Conservation (phyloP, 2,888 invertebrate species). For the Leptopilina drosophilae region DNA sequence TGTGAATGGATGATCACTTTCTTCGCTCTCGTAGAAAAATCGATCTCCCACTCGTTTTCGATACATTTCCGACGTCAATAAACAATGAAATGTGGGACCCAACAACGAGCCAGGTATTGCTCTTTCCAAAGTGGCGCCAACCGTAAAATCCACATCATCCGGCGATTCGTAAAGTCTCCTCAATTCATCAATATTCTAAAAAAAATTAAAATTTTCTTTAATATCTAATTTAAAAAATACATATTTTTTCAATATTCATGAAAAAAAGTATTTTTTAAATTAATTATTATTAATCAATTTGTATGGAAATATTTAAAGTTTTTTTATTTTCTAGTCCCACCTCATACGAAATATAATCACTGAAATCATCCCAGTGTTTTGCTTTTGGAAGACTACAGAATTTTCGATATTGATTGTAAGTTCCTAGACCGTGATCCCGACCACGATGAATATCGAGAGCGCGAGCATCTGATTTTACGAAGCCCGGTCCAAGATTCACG, state of each 20-base stretch:
- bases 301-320: no score
- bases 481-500: constrained; percentile 63
- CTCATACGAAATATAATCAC: constrained; percentile 64
- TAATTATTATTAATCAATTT: no score
- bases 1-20: constrained; percentile 68
- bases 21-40: constrained; percentile 77
- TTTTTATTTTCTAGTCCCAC: constrained; percentile 59
- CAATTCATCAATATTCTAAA: constrained; percentile 72
- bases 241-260: no score
- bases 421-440: constrained; percentile 82
- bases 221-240: no score
- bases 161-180: constrained; percentile 74
- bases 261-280: no score
- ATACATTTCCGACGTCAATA: constrained; percentile 79
- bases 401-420: constrained; percentile 82
- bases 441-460: constrained; percentile 83
- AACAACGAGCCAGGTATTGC: constrained; percentile 80
- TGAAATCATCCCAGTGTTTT: constrained; percentile 62
- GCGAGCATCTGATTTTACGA: constrained; percentile 79
- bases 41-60: constrained; percentile 78
- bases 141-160: constrained; percentile 79
- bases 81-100: constrained; percentile 79
- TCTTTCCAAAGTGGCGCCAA: constrained; percentile 78
- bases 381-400: constrained; percentile 73
- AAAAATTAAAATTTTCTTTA: not conserved